Base-by-base conservation (phyloP, 2,888 invertebrate genomes). In the Tipula vernalis region DNA sequence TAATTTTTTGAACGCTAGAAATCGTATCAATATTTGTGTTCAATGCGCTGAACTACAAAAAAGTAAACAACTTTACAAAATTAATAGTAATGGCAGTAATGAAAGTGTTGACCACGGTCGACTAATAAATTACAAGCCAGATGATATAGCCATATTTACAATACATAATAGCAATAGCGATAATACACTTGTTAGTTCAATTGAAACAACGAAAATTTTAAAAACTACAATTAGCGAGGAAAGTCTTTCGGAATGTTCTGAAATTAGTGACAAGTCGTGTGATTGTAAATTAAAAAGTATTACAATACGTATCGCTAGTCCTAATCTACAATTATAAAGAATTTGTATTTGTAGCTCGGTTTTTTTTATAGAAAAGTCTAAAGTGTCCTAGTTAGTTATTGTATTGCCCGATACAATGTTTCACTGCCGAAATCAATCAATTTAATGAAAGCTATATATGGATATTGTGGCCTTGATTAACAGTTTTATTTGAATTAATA, bases 241-340 rank as follows among this genome's bases (percentile, higher is more conserved):
- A 86, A 87, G 87, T 83, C 57, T 87, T 12, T 87, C 87, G 6
- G 87, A 87, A 71, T 87, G 87, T 6, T 87, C 87, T 10, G 71
- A 71, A 71, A 28, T 87, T 41, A 87, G 87, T 84, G 87, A 87
- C 28, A 28, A 71, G 2, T 86, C 86, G n/a, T 28, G 85, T 86
- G 85, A 86, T 47, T 86, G 71, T 86, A 87, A 87, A 83, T 41
- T 87, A 13, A 87, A 87, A 57, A 86, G 86, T 15, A 87, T 87
- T 18, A 87, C 87, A 36, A 87, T 87, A 42, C 36, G 86, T 57
- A 41, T 87, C 5, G 86, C 86, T 18, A 86, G 44, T 86, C 86
- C 86, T 28, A 44, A 44, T 86, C 36, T 86, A 1, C 39, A 84
- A 84, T 39, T 41, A 41, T 84, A 84, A 39, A 57, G 15, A 15